Base-by-base conservation (phyloP, 2,888 invertebrate genomes). In the Tolmerus cingulatus region DNA sequence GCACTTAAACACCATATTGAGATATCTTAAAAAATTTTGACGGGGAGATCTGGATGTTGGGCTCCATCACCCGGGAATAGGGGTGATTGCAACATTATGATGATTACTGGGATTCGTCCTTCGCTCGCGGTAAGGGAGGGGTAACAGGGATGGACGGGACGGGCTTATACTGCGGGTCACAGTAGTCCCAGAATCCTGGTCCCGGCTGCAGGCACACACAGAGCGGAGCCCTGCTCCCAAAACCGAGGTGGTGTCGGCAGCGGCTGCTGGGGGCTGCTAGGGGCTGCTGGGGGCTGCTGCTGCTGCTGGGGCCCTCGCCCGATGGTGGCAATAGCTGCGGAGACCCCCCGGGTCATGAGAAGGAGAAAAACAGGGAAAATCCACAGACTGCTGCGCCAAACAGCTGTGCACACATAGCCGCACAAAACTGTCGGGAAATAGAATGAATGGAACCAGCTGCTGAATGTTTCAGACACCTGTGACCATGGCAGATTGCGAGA, bases 381-480 rank as follows among this genome's bases (percentile, higher is more conserved):
- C 74, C 87, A 51, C 57, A 87, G 84, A 30, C 78, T 74, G n/a
- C 34, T 74, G n/a, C 34, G 46, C 12, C 23, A 27, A 19, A 74
- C 81, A 57, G 81, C 74, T 87, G 46, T 19, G 51, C 66, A 82
- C 81, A 87, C 74, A 81, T 82, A 81, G 43, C 37, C 74, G 74
- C 81, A 57, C 57, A 66, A 76, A 86, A 85, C 82, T 88, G 79
- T 88, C 87, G 86, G 85, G 87, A 87, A 86, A 88, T 85, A 74
- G 88, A 88, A 88, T 88, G 87, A 87, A 87, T 88, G 87, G 87
- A 86, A 86, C 74, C 89, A 89, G 88, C 88, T 89, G 89, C 86
- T 87, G 86, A 82, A 86, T 88, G 88, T 89, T 89, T 87, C 46
- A 86, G 87, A 88, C 89, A 89, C 89, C 89, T 89, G 89, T 88